A percentile compares a stretch with the other conserved stretches of the same genome.
Conservation (phyloP, 2,888 invertebrate genomes). For the Hypselothyrea guttata region DNA sequence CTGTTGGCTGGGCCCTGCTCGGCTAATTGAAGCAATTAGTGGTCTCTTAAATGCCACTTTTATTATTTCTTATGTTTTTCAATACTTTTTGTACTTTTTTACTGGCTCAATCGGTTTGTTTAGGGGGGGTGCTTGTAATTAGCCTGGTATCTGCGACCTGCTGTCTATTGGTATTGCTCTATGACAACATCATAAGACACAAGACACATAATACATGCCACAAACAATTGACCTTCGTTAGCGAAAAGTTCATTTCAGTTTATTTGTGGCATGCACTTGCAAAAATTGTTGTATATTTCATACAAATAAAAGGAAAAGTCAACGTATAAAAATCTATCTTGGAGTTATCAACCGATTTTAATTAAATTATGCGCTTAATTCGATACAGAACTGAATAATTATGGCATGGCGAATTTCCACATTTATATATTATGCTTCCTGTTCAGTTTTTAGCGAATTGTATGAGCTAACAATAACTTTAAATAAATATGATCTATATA, state of each 20-base stretch:
- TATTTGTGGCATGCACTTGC: constrained; percentile 42
- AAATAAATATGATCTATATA: too few species aligned
- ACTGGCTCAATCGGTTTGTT: constrained; percentile 48
- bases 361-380: too few species aligned
- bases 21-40: constrained; percentile 70
- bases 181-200: constrained; percentile 33
- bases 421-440: too few species aligned
- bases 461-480: too few species aligned
- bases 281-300: neutral
- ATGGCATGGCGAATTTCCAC: too few species aligned
- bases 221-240: constrained; percentile 67
- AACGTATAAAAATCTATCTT: too few species aligned
- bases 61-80: constrained; percentile 34
- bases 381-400: too few species aligned
- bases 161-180: constrained; percentile 22
- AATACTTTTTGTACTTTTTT: constrained; percentile 25
- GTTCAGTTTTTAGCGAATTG: too few species aligned
- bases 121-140: constrained; percentile 43
- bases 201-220: constrained; percentile 40
- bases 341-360: too few species aligned
- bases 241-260: constrained; percentile 65
- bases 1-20: constrained; percentile 36
- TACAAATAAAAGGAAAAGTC: too few species aligned
- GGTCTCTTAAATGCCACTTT: constrained; percentile 57
- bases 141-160: constrained; percentile 38